These are phyloP conservation scores for Drosophila stalkeri DNA, from an alignment of 2,888 invertebrate species.

Conservation along the genomic window DNA sequence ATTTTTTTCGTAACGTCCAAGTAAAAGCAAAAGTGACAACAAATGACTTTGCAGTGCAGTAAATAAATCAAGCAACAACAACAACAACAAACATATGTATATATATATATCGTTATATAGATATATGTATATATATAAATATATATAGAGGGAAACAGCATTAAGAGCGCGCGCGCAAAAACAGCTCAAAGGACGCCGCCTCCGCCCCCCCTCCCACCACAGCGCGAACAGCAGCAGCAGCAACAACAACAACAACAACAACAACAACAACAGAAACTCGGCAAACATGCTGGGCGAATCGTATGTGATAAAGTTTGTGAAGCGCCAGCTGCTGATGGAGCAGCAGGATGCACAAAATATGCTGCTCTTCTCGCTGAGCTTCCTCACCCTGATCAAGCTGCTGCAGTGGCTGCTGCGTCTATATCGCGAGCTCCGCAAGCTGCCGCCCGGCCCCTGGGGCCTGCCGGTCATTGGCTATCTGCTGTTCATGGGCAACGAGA, in stretches of 20 bases:
- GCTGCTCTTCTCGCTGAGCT: slow-evolving; percentile 81
- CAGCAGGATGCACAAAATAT: slow-evolving; percentile 82
- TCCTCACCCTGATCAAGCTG: slow-evolving; percentile 82
- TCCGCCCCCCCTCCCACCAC: neutral
- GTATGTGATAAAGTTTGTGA: slow-evolving; percentile 82
- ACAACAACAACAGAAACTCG: neutral
- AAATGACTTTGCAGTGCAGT: slow-evolving; percentile 63
- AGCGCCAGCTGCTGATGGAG: slow-evolving; percentile 79
- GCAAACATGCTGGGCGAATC: slow-evolving; percentile 73
- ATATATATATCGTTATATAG: neutral
- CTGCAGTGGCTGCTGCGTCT: slow-evolving; percentile 83
- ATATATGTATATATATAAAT: neutral
- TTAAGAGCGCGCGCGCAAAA: too few relatives aligned
- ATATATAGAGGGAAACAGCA: neutral
- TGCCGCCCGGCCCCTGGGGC: slow-evolving; percentile 96
- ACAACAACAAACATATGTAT: too few relatives aligned
- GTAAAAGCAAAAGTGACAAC: slow-evolving; percentile 67
- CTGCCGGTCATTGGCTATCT: slow-evolving; percentile 93
- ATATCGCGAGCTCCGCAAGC: slow-evolving; percentile 83
- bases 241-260: too few relatives aligned
- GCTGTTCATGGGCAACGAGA: slow-evolving; percentile 90
- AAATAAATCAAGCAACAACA: slow-evolving; percentile 15
- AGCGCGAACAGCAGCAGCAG: too few relatives aligned
- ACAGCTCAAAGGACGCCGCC: slow-evolving; percentile 2
- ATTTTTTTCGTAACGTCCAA: slow-evolving; percentile 23